A percentile compares a stretch with the other conserved stretches of the same genome.
Conservation (phyloP, 2,113 vertebrate genomes). For the Lepus europaeus region DNA sequence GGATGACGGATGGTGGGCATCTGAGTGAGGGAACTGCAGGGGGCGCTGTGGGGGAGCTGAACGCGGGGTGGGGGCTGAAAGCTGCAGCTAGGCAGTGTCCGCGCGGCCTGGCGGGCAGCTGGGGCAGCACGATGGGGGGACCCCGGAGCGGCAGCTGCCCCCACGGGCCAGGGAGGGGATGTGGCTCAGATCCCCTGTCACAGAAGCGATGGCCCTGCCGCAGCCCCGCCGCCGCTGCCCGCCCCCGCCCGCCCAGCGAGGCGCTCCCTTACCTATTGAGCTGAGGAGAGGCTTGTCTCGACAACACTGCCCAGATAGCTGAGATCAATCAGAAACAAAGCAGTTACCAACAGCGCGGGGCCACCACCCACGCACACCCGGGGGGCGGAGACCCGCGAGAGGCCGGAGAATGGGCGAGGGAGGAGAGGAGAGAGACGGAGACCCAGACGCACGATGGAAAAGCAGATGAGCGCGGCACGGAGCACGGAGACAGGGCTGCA, state of each 20-base stretch:
- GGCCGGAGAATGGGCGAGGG: conserved; percentile 76
- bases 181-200: conserved; percentile 90
- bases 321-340: conserved; percentile 99
- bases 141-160: conserved; percentile 71
- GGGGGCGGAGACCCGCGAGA: conserved; percentile 83
- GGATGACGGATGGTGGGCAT: not conserved
- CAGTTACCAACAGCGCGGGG: conserved; percentile 94
- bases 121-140: conserved; percentile 68
- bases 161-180: conserved; percentile 64
- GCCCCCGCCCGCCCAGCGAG: conserved; percentile 91
- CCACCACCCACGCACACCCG: conserved; percentile 86
- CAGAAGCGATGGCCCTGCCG: conserved; percentile 95
- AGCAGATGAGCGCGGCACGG: conserved; percentile 86
- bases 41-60: not conserved
- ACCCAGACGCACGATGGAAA: conserved; percentile 84
- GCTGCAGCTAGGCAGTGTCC: conserved; percentile 64
- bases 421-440: conserved; percentile 87
- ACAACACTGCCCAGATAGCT: conserved; percentile 99
- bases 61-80: conserved; percentile 7
- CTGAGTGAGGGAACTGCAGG: not conserved
- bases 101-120: conserved; percentile 32
- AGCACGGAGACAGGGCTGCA: conserved; percentile 72
- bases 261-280: conserved; percentile 99
- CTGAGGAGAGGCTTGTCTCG: conserved; percentile 99
- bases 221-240: conserved; percentile 94